A percentile compares a stretch with the other conserved stretches of the same genome.
phyloP scores from a whole-genome alignment of 2,797 vertebrate genomes.

The Pangasius mekongensis region DNA sequence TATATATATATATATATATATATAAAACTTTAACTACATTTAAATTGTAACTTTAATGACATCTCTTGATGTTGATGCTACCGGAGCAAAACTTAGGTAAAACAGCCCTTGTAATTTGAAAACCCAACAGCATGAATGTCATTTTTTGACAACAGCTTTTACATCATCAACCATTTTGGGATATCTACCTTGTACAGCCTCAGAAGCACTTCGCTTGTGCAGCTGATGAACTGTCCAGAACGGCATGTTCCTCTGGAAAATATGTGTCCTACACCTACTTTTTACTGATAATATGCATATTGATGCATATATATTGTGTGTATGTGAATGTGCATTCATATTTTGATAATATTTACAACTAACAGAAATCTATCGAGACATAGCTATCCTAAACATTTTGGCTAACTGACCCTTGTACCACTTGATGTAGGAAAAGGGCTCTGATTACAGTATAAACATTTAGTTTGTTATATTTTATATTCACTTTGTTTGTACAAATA shows the following conservation, averaged over 20 bases:
- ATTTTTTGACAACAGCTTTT: neutral
- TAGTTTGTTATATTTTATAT: neutral
- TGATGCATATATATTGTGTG: neutral
- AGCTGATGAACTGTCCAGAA: too few species aligned
- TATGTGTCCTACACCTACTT: neutral
- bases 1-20: too few species aligned
- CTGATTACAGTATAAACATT: neutral
- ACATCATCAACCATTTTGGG: neutral
- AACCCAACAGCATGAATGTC: neutral
- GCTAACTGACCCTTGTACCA: neutral
- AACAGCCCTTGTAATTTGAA: neutral
- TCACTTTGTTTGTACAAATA: neutral
- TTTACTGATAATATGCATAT: neutral
- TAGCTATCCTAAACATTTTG: neutral
- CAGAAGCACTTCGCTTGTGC: too few species aligned
- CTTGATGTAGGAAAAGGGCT: neutral
- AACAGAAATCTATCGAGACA: neutral
- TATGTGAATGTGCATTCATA: neutral
- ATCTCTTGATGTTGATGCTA: neutral
- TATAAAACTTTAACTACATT: too few species aligned
- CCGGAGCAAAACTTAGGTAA: neutral
- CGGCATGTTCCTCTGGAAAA: neutral
- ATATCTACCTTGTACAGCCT: neutral
- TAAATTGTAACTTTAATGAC: neutral
- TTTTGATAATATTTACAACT: neutral